phyloP scores from a whole-genome alignment of 2,888 invertebrate species.

The Heliconius sara region DNA sequence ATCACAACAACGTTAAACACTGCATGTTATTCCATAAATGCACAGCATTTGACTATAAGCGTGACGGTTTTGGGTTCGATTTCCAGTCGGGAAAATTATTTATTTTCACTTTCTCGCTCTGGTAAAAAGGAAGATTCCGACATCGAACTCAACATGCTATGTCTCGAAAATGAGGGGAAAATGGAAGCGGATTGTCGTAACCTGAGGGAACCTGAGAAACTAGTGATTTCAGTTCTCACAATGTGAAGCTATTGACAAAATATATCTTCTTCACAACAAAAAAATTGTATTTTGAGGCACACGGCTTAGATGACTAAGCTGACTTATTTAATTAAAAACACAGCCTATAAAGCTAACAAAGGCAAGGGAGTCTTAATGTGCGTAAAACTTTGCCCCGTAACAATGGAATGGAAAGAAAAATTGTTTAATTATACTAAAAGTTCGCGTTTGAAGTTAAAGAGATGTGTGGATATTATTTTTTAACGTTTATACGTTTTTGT shows the following conservation, averaged over 20 bases:
- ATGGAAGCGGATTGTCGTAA: neutral
- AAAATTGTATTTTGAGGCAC: neutral
- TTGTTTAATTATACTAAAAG: slow-evolving; percentile 21
- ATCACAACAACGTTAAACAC: too few relatives aligned
- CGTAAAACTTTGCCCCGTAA: slow-evolving; percentile 16
- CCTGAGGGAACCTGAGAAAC: too few relatives aligned
- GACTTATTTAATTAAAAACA: slow-evolving; percentile 27
- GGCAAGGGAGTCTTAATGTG: neutral
- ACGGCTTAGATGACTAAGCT: neutral
- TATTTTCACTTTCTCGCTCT: too few relatives aligned
- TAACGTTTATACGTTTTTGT: neutral
- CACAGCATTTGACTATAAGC: too few relatives aligned
- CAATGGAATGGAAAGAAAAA: slow-evolving; percentile 13
- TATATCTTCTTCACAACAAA: neutral
- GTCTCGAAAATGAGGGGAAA: neutral
- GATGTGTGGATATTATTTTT: slow-evolving; percentile 12
- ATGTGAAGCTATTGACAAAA: neutral
- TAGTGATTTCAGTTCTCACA: too few relatives aligned
- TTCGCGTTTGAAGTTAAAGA: neutral
- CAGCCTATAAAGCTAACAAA: slow-evolving; percentile 16
- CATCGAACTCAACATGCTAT: too few relatives aligned
- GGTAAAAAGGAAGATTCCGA: too few relatives aligned
- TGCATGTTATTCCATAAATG: too few relatives aligned
- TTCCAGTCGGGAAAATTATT: too few relatives aligned
- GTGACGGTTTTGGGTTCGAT: too few relatives aligned